phyloP scores from a whole-genome alignment of 2,888 invertebrate species.

The Drepana falcataria region DNA sequence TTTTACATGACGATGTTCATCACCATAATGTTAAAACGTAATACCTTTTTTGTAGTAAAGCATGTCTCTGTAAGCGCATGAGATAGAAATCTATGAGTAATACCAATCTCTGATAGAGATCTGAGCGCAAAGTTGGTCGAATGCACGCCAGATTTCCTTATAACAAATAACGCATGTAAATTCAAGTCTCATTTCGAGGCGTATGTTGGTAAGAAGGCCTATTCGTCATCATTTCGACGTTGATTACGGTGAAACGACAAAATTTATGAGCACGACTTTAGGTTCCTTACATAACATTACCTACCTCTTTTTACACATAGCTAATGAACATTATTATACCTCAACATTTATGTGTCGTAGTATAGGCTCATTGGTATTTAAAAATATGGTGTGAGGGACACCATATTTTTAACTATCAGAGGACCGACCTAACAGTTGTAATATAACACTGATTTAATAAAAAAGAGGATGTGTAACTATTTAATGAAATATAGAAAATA shows the following conservation, averaged over 20 bases:
- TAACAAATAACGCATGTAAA: neutral
- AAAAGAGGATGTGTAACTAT: no score
- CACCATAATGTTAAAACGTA: no score
- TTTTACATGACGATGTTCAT: no score
- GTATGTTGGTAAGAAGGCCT: neutral
- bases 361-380: no score
- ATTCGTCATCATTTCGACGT: neutral
- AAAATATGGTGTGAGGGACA: no score
- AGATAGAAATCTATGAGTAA: neutral
- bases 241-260: neutral
- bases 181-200: neutral
- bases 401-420: no score
- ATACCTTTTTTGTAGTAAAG: no score
- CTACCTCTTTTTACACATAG: conserved; percentile 5
- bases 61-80: no score
- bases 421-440: no score
- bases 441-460: no score
- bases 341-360: conserved; percentile 1
- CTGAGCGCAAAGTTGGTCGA: neutral
- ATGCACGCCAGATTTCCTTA: neutral
- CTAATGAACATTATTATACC: conserved; percentile 14
- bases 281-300: no score
- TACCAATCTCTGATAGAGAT: neutral
- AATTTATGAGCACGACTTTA: neutral
- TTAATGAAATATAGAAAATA: no score